A percentile compares a stretch with the other conserved stretches of the same genome.
Conservation (phyloP, 2,797 vertebrate genomes). For the Kryptopterus vitreolus region DNA sequence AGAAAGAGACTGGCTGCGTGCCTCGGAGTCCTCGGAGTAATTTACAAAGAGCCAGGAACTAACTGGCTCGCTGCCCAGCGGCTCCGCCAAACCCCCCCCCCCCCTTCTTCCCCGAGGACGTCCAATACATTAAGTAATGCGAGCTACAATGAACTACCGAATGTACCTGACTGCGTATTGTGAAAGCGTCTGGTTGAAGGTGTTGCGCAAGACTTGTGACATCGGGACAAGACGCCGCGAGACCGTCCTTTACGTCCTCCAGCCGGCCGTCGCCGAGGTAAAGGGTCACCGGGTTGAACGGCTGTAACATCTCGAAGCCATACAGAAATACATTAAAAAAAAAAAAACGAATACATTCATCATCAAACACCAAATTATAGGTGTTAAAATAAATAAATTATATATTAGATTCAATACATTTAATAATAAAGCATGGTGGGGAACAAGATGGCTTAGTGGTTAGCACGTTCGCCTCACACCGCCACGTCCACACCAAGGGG, state of each 20-base stretch:
- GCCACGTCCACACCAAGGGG: too few relatives aligned
- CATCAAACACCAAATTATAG: too few relatives aligned
- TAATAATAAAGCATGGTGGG: too few relatives aligned
- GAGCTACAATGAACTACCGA: slow-evolving; percentile 26
- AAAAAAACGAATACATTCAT: too few relatives aligned
- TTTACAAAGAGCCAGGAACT: slow-evolving; percentile 43
- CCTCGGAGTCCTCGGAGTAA: slow-evolving; percentile 28
- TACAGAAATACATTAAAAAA: slow-evolving; percentile 11
- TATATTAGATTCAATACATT: too few relatives aligned
- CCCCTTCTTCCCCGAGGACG: slow-evolving; percentile 8
- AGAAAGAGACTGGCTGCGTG: slow-evolving; percentile 44
- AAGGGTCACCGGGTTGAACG: slow-evolving; percentile 64
- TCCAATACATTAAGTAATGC: slow-evolving; percentile 19
- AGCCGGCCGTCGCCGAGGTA: slow-evolving; percentile 68
- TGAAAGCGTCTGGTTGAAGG: background rate
- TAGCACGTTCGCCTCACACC: too few relatives aligned
- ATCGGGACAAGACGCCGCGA: background rate
- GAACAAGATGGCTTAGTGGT: too few relatives aligned
- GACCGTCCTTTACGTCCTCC: slow-evolving; percentile 47
- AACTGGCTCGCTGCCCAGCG: slow-evolving; percentile 26
- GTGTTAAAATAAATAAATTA: too few relatives aligned
- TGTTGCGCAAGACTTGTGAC: slow-evolving; percentile 2
- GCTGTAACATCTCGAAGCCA: slow-evolving; percentile 56
- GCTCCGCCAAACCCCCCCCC: too few relatives aligned
- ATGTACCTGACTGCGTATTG: slow-evolving; percentile 23